A percentile compares a stretch with the other conserved stretches of the same genome.
Conservation (phyloP, 2,113 vertebrate genomes). For the western clawed frog (Xenopus tropicalis) region DNA sequence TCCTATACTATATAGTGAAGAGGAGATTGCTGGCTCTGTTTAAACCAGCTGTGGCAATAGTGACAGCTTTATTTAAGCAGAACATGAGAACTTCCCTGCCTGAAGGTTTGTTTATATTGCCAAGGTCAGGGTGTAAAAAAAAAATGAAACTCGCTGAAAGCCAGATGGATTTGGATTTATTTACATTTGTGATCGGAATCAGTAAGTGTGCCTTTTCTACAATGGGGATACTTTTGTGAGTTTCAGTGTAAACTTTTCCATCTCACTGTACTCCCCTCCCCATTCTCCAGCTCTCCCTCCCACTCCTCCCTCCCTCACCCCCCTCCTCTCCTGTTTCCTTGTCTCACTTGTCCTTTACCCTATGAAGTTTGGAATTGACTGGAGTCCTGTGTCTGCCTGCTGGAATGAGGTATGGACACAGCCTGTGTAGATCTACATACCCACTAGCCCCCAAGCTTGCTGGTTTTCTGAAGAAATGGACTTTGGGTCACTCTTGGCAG, state of each 20-base stretch:
- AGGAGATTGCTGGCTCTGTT: too few species aligned
- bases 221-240: not conserved
- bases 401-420: not conserved
- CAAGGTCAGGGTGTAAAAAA: not conserved
- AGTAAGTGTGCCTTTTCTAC: too few species aligned
- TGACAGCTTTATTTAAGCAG: not conserved
- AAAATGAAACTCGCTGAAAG: not conserved
- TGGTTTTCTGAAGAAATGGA: too few species aligned
- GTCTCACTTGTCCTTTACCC: constrained; percentile 9
- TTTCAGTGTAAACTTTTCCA: constrained; percentile 2
- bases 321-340: too few species aligned
- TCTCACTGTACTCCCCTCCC: not conserved
- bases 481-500: not conserved
- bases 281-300: not conserved
- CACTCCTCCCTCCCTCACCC: not conserved
- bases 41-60: too few species aligned
- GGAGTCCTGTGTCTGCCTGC: not conserved
- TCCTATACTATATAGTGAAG: too few species aligned
- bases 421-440: too few species aligned
- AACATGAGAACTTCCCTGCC: not conserved
- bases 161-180: not conserved
- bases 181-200: not conserved
- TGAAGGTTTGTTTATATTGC: not conserved
- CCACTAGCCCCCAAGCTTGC: too few species aligned
- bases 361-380: constrained; percentile 28